Evolutionary conservation across 64 coral and sea anemone species (phyloP), one percentile per base, ranked within the genome.

Genomic region (Porites australiensis): DNA sequence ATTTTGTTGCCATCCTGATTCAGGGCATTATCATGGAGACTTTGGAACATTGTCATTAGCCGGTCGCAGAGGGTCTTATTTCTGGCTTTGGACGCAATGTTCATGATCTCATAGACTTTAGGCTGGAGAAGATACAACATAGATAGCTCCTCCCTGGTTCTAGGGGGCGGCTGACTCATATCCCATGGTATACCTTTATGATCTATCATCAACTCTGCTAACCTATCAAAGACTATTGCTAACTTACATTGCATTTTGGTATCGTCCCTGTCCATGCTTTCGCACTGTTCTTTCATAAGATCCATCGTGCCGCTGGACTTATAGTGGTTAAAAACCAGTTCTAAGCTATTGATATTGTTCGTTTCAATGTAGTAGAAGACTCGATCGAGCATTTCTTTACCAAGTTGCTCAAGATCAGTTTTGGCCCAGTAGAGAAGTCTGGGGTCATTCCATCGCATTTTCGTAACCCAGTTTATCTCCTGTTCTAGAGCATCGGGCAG

Each of bases 201-300:
- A 88, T 88, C 85, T 72, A 70, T n/a, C 70, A 71, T 73, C 44
- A 88, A 73, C 63, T 73, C 85, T 71, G 85, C 27, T 65, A 88
- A 72, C 45, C 85, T 88, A 88, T 88, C 85, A 88, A 88, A 88
- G 50, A 88, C 85, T 88, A 88, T 73, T n/a, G 45, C 85, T 88
- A 88, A 50, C 85, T 88, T 88, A 88, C 85, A 88, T 74, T 50
- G 43, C 57, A 88, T 72, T 52, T 70, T 20, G 49, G 70, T 72
- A 2, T 70, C 66, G 70, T 71, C 70, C 21, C 63, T 55, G 44
- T 88, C 18, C 70, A 72, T 88, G 50, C n/a, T 57, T 55, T 16
- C 68, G 57, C 85, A 88, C 44, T 88, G 68, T 73, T 88, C 68
- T 72, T 46, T 73, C 67, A 88, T 88, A 54, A 74, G 6, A 72